Conservation (phyloP, 2,113 vertebrate genomes). For the Corythornis vintsioides region DNA sequence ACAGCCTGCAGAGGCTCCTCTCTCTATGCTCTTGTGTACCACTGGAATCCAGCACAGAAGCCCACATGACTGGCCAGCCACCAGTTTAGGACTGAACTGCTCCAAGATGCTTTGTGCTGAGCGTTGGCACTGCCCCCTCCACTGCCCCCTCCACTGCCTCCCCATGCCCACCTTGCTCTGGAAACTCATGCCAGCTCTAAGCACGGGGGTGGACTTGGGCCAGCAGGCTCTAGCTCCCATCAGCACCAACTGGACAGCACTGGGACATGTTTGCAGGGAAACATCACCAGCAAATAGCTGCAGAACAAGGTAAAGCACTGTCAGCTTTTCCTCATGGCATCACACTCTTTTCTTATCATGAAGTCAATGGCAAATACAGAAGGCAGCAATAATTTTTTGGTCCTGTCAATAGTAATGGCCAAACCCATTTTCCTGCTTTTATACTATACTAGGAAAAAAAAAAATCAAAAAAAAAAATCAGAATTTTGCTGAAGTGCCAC, state of each 20-base stretch:
- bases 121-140: background rate
- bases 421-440: background rate
- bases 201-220: background rate
- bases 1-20: background rate
- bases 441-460: background rate
- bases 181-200: background rate
- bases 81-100: background rate
- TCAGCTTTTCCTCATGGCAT: background rate
- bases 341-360: background rate
- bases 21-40: background rate
- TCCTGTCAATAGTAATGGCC: background rate
- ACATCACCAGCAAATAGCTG: background rate
- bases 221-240: background rate
- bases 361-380: background rate
- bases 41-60: rapidly evolving
- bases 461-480: background rate
- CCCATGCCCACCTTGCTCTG: background rate
- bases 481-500: background rate
- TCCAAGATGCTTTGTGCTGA: rapidly evolving
- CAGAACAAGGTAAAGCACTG: background rate
- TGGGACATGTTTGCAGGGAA: background rate
- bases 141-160: background rate
- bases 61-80: background rate
- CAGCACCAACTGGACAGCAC: background rate
- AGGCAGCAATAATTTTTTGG: background rate